Conservation (phyloP, 2,113 vertebrate species). For the Centropus unirufus region DNA sequence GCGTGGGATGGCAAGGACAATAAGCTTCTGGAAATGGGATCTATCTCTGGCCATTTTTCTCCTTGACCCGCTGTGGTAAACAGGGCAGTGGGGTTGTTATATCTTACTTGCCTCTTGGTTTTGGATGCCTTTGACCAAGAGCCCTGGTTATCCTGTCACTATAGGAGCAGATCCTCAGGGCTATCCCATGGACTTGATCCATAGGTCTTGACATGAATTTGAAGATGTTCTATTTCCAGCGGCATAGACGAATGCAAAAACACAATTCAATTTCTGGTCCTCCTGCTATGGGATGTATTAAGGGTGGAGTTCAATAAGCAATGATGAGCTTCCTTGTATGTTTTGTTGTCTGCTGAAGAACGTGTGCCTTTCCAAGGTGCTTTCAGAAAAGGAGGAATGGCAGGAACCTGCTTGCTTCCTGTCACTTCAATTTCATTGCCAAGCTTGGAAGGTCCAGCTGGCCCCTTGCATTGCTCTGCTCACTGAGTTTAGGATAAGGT, state of each 20-base stretch:
- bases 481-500: not conserved
- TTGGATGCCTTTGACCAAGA: not conserved
- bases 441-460: not conserved
- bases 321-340: not conserved
- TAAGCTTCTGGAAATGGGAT: not conserved
- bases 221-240: not conserved
- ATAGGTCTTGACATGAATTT: accelerated
- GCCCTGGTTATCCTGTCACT: not conserved
- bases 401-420: not conserved
- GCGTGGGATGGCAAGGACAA: not conserved
- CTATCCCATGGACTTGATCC: not conserved
- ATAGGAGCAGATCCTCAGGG: not conserved
- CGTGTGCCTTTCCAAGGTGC: not conserved
- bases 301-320: not conserved
- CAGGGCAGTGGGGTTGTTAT: not conserved
- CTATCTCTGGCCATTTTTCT: not conserved
- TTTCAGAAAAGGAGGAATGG: not conserved
- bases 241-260: not conserved
- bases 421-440: not conserved
- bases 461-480: not conserved
- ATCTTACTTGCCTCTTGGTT: not conserved
- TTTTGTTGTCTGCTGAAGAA: not conserved
- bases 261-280: not conserved
- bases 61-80: not conserved
- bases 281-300: not conserved